Percentiles rank a stretch among this genome's conserved stretches.
Conservation (phyloP, 2,888 invertebrate species). For the Tetramorium bicarinatum region DNA sequence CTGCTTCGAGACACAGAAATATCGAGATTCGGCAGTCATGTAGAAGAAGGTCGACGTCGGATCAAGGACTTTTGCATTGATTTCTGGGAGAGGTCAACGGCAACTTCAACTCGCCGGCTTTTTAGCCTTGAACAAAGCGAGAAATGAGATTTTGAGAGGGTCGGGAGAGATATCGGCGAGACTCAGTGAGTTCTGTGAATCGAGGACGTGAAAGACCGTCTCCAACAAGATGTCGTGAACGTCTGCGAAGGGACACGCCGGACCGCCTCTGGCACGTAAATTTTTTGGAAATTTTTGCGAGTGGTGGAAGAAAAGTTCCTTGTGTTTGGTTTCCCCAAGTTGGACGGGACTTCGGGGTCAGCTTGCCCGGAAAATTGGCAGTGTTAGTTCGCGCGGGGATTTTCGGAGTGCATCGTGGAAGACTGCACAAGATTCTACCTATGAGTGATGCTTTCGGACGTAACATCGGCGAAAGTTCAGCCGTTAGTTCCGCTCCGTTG, state of each 20-base stretch:
- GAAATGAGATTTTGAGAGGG: constrained; percentile 20
- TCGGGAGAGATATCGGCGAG: constrained; percentile 6
- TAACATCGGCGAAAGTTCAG: constrained; percentile 43
- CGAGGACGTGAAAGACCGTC: not conserved
- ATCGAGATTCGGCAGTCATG: constrained; percentile 45
- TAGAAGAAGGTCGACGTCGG: constrained; percentile 41
- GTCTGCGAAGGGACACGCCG: not conserved
- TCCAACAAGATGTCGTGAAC: constrained; percentile 34
- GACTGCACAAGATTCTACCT: constrained; percentile 35
- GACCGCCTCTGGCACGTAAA: constrained; percentile 29
- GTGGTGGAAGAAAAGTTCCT: constrained; percentile 27
- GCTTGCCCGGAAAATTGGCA: constrained; percentile 46
- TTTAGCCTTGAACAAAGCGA: constrained; percentile 3
- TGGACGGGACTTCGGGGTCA: constrained; percentile 1
- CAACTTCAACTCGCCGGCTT: constrained; percentile 5
- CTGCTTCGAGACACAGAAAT: not conserved
- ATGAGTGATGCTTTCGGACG: constrained; percentile 47
- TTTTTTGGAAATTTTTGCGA: constrained; percentile 32
- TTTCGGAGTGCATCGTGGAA: constrained; percentile 24
- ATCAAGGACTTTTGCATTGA: constrained; percentile 40
- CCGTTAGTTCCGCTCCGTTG: constrained; percentile 50
- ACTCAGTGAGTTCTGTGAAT: constrained; percentile 21
- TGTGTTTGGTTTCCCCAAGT: constrained; percentile 44
- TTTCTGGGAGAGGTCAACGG: constrained; percentile 30
- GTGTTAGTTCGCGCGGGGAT: constrained; percentile 34